A percentile compares a stretch with the other conserved stretches of the same genome.
phyloP scores from a whole-genome alignment of 2,888 invertebrate species.

The Hydroisotoma schaefferi region DNA sequence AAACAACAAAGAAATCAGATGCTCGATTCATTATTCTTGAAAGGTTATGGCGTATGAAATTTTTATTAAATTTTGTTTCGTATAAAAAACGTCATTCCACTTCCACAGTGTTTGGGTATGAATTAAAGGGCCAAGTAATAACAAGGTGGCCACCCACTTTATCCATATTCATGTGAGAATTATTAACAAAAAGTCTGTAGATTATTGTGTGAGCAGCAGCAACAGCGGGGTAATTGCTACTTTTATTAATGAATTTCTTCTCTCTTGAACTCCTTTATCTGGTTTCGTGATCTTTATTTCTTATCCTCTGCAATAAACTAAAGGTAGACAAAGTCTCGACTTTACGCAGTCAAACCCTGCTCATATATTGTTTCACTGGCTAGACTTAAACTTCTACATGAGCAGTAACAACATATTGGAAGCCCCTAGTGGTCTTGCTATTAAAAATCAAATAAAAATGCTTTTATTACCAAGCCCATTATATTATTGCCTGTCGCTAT shows the following conservation, averaged over 20 bases:
- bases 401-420: no score
- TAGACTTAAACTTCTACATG: no score
- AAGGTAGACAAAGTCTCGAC: no score
- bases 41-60: not conserved
- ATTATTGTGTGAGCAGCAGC: no score
- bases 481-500: no score
- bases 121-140: not conserved
- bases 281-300: conserved; percentile 1
- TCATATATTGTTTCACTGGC: no score
- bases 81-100: not conserved
- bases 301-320: no score
- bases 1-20: not conserved
- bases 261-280: conserved; percentile 3
- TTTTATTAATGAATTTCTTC: conserved; percentile 3
- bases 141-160: not conserved
- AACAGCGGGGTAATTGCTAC: not conserved
- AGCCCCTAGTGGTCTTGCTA: no score
- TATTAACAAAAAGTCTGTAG: no score
- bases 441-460: no score
- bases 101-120: not conserved
- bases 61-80: not conserved
- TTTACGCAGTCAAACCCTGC: no score
- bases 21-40: not conserved
- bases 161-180: conserved; percentile 7
- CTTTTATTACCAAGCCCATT: no score